These are phyloP conservation scores for Anaspis maculata DNA, from an alignment of 2,888 invertebrate genomes.

Conservation along the genomic window DNA sequence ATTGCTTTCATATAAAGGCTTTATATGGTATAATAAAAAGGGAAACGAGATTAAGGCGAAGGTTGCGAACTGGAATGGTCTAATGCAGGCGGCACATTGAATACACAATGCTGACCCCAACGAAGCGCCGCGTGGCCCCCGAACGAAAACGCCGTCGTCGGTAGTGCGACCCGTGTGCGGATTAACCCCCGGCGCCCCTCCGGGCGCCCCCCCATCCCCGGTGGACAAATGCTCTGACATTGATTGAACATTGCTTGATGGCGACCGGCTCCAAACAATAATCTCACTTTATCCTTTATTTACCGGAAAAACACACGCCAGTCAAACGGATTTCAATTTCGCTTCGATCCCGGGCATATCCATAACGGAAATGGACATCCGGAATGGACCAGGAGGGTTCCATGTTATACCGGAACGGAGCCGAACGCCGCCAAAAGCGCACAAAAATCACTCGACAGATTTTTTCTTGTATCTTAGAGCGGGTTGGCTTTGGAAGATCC, in stretches of 20 bases:
- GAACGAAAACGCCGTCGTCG: no score
- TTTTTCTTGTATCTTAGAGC: no score
- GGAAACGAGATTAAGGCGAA: slow-evolving; percentile 40
- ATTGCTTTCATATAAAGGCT: slow-evolving; percentile 3
- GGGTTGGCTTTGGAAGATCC: no score
- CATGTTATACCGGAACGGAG: no score
- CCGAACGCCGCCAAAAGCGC: no score
- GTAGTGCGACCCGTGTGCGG: no score
- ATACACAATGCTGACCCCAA: slow-evolving; percentile 38
- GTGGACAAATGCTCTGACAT: slow-evolving; percentile 20
- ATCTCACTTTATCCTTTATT: slow-evolving; percentile 23
- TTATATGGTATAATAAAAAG: slow-evolving; percentile 39
- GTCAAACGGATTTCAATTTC: slow-evolving; percentile 17
- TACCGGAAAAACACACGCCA: slow-evolving; percentile 19
- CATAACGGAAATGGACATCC: slow-evolving; percentile 4
- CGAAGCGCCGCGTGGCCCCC: slow-evolving; percentile 10
- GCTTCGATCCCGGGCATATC: slow-evolving; percentile 15
- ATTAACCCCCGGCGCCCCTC: no score
- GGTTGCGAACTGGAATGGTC: slow-evolving; percentile 38
- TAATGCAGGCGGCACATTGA: slow-evolving; percentile 36
- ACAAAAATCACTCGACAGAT: no score
- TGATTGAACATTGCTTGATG: slow-evolving; percentile 24
- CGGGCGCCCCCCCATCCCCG: no score
- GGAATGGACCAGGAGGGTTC: no score
- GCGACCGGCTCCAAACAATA: slow-evolving; percentile 21